Conservation (phyloP, 2,888 invertebrate genomes). For the Patella caerulea region DNA sequence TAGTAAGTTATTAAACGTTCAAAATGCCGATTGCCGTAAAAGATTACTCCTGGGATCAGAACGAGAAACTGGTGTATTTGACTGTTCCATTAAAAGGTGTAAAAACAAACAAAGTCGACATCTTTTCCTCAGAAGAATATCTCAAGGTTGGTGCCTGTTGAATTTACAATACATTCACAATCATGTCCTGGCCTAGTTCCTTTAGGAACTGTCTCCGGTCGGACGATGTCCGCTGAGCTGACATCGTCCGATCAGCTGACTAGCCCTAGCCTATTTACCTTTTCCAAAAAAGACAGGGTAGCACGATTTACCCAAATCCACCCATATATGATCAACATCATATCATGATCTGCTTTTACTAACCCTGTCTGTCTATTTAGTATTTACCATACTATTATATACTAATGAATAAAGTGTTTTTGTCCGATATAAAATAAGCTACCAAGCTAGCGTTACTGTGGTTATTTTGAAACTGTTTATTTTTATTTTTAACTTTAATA, state of each 20-base stretch:
- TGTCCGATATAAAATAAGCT: too few species aligned
- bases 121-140: slow-evolving; percentile 81
- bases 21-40: slow-evolving; percentile 76
- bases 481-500: too few species aligned
- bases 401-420: too few species aligned
- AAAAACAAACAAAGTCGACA: slow-evolving; percentile 78
- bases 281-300: slow-evolving; percentile 20
- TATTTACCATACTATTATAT: neutral
- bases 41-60: slow-evolving; percentile 85
- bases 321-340: too few species aligned
- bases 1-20: neutral
- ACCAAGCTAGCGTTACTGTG: too few species aligned
- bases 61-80: slow-evolving; percentile 77
- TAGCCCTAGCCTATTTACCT: slow-evolving; percentile 15
- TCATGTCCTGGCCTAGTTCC: neutral
- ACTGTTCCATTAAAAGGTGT: slow-evolving; percentile 79
- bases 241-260: too few species aligned
- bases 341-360: neutral
- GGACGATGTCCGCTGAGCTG: too few species aligned
- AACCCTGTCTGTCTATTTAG: neutral
- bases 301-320: too few species aligned
- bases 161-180: too few species aligned
- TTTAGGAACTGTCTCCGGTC: too few species aligned
- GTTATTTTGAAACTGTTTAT: too few species aligned
- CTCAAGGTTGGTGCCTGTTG: slow-evolving; percentile 75